Percentiles rank a stretch among this genome's conserved stretches.
These are phyloP conservation scores for Catocala nupta DNA, from an alignment of 2,888 invertebrate species.

Conservation along the genomic window DNA sequence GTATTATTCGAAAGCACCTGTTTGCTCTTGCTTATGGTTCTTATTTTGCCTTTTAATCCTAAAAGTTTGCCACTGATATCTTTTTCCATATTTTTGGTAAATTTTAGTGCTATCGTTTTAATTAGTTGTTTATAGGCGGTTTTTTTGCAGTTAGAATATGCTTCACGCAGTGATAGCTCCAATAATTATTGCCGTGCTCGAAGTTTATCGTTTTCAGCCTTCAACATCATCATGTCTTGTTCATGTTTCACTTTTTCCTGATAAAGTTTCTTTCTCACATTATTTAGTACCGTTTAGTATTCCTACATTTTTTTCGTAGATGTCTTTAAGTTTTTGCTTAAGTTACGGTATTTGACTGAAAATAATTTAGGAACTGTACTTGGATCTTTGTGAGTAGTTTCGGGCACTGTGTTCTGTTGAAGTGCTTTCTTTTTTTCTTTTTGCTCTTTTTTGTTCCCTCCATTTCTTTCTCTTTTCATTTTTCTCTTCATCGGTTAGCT, in stretches of 20 bases:
- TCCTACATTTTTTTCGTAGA: conserved; percentile 6
- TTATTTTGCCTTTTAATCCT: conserved; percentile 12
- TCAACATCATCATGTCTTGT: conserved; percentile 6
- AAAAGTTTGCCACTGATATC: conserved; percentile 3
- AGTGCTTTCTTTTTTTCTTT: no score
- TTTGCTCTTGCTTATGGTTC: conserved; percentile 1
- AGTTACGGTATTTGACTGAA: no score
- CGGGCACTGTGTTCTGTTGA: no score
- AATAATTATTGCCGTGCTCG: conserved; percentile 5
- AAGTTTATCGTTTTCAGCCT: conserved; percentile 11
- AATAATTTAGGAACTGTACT: no score
- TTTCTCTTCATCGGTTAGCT: no score
- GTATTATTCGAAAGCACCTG: not conserved
- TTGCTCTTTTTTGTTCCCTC: no score
- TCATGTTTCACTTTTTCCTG: conserved; percentile 3
- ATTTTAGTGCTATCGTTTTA: no score
- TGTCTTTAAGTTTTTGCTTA: not conserved
- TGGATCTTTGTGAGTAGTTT: no score
- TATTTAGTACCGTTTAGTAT: conserved; percentile 11
- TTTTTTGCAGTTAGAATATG: no score
- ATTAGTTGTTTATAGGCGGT: no score
- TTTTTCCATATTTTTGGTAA: no score
- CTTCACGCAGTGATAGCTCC: not conserved
- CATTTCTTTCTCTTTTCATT: no score
- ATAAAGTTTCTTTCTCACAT: conserved; percentile 11